phyloP scores from a whole-genome alignment of 2,888 invertebrate species.

The Ectemnius continuus region DNA sequence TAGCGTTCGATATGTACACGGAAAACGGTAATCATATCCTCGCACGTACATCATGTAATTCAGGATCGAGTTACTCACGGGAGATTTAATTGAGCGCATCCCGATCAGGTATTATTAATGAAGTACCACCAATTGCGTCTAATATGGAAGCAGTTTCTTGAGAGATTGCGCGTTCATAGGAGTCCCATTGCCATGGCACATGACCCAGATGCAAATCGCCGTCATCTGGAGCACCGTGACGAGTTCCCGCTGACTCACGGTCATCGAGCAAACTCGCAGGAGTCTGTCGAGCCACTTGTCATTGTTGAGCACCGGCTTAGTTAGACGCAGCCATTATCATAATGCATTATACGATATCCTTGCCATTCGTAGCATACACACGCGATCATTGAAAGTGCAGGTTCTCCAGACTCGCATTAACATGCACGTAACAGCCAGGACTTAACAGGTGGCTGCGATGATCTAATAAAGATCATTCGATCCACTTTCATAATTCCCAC shows the following conservation, averaged over 20 bases:
- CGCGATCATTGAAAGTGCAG: constrained; percentile 3
- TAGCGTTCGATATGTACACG: too few species aligned
- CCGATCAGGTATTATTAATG: too few species aligned
- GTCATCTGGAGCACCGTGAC: constrained; percentile 32
- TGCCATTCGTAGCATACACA: not conserved
- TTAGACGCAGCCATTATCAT: too few species aligned
- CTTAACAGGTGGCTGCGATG: not conserved
- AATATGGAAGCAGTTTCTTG: not conserved
- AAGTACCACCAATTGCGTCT: too few species aligned
- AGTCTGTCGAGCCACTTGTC: constrained; percentile 25
- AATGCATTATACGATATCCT: not conserved
- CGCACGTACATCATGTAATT: too few species aligned
- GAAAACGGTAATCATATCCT: too few species aligned
- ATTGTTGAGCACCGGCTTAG: constrained; percentile 13
- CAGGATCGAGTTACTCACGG: too few species aligned
- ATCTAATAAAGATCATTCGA: not conserved
- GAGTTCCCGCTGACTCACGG: constrained; percentile 35
- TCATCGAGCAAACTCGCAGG: constrained; percentile 29
- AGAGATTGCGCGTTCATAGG: too few species aligned
- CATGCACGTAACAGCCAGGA: not conserved
- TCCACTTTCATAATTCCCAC: too few species aligned
- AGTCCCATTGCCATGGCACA: constrained; percentile 12
- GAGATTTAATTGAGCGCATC: too few species aligned
- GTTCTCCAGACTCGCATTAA: not conserved
- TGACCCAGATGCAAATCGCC: constrained; percentile 45